phyloP scores from a whole-genome alignment of 2,797 vertebrate genomes.

The Gambelia wislizenii region DNA sequence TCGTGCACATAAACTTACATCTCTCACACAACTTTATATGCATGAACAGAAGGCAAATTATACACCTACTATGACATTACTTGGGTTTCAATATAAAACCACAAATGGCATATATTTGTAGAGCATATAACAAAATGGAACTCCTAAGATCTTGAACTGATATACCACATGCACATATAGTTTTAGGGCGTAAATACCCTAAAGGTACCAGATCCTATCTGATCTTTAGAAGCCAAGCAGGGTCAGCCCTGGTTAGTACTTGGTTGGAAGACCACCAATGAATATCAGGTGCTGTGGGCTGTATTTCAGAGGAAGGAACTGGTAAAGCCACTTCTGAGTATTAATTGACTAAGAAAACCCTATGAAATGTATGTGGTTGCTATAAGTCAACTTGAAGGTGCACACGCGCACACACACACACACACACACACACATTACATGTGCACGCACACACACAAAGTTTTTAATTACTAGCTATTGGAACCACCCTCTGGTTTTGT shows the following conservation, averaged over 20 bases:
- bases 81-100: background rate
- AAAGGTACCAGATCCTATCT: background rate
- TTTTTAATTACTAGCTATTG: no score
- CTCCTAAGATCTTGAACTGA: background rate
- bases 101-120: background rate
- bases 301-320: no score
- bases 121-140: slow-evolving; percentile 9
- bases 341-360: no score
- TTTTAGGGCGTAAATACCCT: no score
- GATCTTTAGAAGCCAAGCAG: background rate
- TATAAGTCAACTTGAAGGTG: background rate
- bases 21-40: fast-evolving
- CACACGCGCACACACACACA: no score
- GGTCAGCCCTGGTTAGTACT: background rate
- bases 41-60: background rate
- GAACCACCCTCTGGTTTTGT: no score
- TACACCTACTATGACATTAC: background rate
- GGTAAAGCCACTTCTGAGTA: no score
- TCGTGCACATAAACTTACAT: background rate
- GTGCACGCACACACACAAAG: no score
- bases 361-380: no score
- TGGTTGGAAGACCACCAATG: background rate
- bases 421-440: no score
- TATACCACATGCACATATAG: no score
- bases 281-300: no score